Evolutionary conservation across 2,797 vertebrate species (phyloP), one percentile per base, ranked within the genome.

Genomic region (Limosa lapponica): DNA sequence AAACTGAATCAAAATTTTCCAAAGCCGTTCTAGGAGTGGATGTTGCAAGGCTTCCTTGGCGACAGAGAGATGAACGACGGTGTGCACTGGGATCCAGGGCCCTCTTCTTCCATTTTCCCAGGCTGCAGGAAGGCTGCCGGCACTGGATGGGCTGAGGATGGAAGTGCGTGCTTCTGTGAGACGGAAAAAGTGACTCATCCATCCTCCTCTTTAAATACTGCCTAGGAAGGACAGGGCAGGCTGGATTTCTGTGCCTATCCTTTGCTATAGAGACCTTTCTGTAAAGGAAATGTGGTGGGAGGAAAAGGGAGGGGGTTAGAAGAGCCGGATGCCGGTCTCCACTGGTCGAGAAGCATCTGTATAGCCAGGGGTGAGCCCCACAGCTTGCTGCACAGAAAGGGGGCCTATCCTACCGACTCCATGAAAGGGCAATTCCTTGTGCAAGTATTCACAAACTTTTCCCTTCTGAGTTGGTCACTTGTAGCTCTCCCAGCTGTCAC

Each of bases 131-230:
- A 91, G 37, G 66, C 72, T 85, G 34, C 87, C 0, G 6, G 43
- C 23, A n/a, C 20, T 82, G 44, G 28, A 70, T 39, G 34, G 44
- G 41, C 79, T 84, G 59, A 87, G 67, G 52, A 74, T 87, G 78
- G 71, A 90, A 82, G 48, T 89, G 67, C 10, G 1, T 90, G 48
- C 58, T 90, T 91, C 36, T 94, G 65, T 77, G 79, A 74, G 57
- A 44, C 43, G 78, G 86, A 96, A 91, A 82, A 89, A 93, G 34
- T 91, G 83, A 95, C 77, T 95, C 92, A 87, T 82, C 64, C 41
- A 39, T 87, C 66, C 61, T 91, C 43, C 55, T 95, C 52, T 64
- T 89, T 52, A 84, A 90, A 61, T 59, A 43, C 78, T 90, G 52
- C 82, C 59, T 59, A 61, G 78, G 86, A 94, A 86, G 86, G 90